Base-by-base conservation (phyloP, 2,113 vertebrate genomes). In the Gopherus flavomarginatus region DNA sequence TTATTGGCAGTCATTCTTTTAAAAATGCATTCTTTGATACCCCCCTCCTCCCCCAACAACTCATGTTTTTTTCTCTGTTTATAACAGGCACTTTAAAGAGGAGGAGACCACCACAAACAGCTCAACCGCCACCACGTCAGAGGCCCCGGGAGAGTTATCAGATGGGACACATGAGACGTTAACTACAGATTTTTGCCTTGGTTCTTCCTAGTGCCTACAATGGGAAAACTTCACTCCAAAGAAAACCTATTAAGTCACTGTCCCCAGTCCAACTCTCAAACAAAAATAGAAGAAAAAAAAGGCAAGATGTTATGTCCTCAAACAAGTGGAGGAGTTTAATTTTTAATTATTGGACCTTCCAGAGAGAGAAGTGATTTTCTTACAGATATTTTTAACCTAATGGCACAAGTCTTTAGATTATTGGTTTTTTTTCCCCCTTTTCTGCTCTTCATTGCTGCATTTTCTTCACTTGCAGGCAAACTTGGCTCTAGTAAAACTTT, bases 211-310 rank as follows among this genome's bases (percentile, higher is more conserved):
- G 99, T 99, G 99, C 99, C 99, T 99, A 99, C 98, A 99, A 97
- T 98, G 98, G 98, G 99, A 99, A 99, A 99, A 99, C 98, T 99
- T 99, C 98, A 98, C 99, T 99, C 99, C 99, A 99, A 99, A 99
- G 99, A 99, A 98, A 98, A 99, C 98, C 98, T 99, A 98, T 92
- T 96, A 98, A 98, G 98, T 99, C 98, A 98, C 98, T 98, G 98
- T 98, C 98, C 98, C 98, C 96, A 89, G 92, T 97, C 95, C 97
- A 96, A 98, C 97, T 97, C 91, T 97, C 90, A 95, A 98, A 96
- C 92, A 96, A 97, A 92, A 96, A 98, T 93, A 92, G 95, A 93
- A 95, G 90, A 95, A 97, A 97, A 97, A 96, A 97, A 96, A 97
- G 89, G 97, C 97, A 95, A 97, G 97, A 97, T 96, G 96, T 90